Percentiles rank a stretch among this genome's conserved stretches.
Conservation (phyloP, 2,888 invertebrate genomes). For the Saturnia pavonia region DNA sequence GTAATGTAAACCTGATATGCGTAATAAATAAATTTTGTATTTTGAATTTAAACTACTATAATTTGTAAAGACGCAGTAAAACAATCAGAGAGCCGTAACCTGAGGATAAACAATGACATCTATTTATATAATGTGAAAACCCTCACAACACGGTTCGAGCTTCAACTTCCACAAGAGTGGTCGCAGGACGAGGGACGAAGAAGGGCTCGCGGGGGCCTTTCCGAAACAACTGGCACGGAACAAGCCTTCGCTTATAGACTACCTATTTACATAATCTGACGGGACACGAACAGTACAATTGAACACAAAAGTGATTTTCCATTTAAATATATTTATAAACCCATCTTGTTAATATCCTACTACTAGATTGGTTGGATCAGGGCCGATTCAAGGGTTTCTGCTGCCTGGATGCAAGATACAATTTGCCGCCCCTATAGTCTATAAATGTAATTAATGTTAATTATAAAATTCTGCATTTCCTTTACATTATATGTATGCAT, state of each 20-base stretch:
- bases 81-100: background rate
- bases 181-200: conserved; percentile 32
- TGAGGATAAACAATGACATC: conserved; percentile 2
- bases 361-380: no score
- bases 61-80: no score
- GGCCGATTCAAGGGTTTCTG: no score
- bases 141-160: conserved; percentile 15
- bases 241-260: conserved; percentile 49
- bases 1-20: no score
- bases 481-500: no score
- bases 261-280: conserved; percentile 52
- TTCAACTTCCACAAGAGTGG: conserved; percentile 49
- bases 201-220: conserved; percentile 45
- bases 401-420: no score
- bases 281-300: conserved; percentile 16
- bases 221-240: conserved; percentile 66
- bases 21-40: no score
- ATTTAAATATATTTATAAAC: background rate
- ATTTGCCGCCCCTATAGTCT: no score
- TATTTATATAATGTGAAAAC: conserved; percentile 28
- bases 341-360: background rate
- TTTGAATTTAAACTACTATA: no score
- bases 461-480: no score
- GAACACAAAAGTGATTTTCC: background rate
- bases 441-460: no score